Evolutionary conservation across 2,888 invertebrate genomes (phyloP).

Genomic region (Drosophila rellima): DNA sequence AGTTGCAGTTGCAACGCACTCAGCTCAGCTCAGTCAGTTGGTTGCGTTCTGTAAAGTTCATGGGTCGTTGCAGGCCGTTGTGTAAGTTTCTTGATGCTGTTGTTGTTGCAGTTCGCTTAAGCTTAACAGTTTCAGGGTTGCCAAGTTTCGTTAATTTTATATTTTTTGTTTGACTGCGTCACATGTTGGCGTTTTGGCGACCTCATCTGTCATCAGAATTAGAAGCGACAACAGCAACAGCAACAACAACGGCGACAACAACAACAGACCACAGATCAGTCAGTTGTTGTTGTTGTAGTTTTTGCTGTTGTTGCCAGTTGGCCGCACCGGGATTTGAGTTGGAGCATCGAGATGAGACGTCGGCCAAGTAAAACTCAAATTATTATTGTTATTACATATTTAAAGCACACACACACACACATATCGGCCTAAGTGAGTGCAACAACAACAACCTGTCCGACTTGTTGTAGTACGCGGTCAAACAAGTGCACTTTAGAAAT

Average conservation of each 20-base stretch:
- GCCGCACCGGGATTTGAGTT: conserved; percentile 46
- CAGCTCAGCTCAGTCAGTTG: background rate
- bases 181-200: conserved; percentile 67
- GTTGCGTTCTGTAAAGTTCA: conserved; percentile 71
- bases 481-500: conserved; percentile 83
- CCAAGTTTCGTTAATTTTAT: conserved; percentile 57
- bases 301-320: conserved; percentile 28
- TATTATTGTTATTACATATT: conserved; percentile 69
- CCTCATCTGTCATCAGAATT: conserved; percentile 80
- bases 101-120: conserved; percentile 66
- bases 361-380: conserved; percentile 64
- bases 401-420: conserved; percentile 34
- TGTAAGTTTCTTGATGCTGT: conserved; percentile 31
- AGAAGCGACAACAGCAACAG: conserved; percentile 66
- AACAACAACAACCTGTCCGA: conserved; percentile 66
- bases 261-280: conserved; percentile 41
- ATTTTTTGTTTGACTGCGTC: conserved; percentile 56
- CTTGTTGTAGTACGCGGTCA: conserved; percentile 80
- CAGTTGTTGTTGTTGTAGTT: conserved; percentile 53
- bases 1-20: conserved; percentile 64
- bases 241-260: conserved; percentile 20
- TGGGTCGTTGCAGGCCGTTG: conserved; percentile 65
- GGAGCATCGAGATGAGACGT: conserved; percentile 37
- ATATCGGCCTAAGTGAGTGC: conserved; percentile 23
- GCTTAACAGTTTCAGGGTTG: conserved; percentile 76